Percentiles rank a stretch among this genome's conserved stretches.
Conservation (phyloP, 1,140 invertebrate species). For the Aleiodes sp. region DNA sequence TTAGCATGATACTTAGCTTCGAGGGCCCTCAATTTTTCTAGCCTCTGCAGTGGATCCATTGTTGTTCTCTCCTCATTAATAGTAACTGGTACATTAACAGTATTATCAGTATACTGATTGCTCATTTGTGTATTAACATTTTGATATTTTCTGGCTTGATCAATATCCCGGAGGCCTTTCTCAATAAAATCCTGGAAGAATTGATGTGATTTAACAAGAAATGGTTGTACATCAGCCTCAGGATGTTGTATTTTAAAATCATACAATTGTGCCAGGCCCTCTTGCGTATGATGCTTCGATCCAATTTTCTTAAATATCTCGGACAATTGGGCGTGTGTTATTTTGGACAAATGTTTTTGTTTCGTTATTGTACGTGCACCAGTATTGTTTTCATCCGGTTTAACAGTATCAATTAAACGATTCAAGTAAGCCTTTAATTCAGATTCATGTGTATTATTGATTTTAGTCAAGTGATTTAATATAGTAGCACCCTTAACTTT, state of each 20-base stretch:
- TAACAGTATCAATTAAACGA: slow-evolving; percentile 74
- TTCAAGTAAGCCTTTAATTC: slow-evolving; percentile 84
- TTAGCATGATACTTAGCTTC: slow-evolving; percentile 56
- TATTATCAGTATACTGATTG: slow-evolving; percentile 47
- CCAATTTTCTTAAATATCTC: slow-evolving; percentile 94
- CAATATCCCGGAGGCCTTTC: slow-evolving; percentile 84
- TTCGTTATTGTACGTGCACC: slow-evolving; percentile 60
- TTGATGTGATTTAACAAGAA: slow-evolving; percentile 86
- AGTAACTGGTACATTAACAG: slow-evolving; percentile 40
- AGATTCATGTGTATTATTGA: slow-evolving; percentile 82
- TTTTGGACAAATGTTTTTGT: slow-evolving; percentile 72
- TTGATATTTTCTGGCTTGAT: slow-evolving; percentile 69
- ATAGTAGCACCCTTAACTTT: slow-evolving; percentile 81
- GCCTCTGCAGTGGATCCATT: slow-evolving; percentile 59
- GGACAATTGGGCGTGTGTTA: slow-evolving; percentile 83
- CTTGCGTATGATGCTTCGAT: slow-evolving; percentile 86
- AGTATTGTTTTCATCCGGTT: slow-evolving; percentile 65
- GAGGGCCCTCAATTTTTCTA: slow-evolving; percentile 59
- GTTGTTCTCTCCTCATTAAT: slow-evolving; percentile 51
- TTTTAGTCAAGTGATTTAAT: slow-evolving; percentile 79
- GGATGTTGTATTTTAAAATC: slow-evolving; percentile 91
- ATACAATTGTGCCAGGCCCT: slow-evolving; percentile 88
- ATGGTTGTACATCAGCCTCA: slow-evolving; percentile 86
- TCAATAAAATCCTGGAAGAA: slow-evolving; percentile 95
- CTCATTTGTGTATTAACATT: slow-evolving; percentile 51